A percentile compares a stretch with the other conserved stretches of the same genome.
Evolutionary conservation across 2,113 vertebrate species (phyloP).

Genomic region (Peromyscus maniculatus): DNA sequence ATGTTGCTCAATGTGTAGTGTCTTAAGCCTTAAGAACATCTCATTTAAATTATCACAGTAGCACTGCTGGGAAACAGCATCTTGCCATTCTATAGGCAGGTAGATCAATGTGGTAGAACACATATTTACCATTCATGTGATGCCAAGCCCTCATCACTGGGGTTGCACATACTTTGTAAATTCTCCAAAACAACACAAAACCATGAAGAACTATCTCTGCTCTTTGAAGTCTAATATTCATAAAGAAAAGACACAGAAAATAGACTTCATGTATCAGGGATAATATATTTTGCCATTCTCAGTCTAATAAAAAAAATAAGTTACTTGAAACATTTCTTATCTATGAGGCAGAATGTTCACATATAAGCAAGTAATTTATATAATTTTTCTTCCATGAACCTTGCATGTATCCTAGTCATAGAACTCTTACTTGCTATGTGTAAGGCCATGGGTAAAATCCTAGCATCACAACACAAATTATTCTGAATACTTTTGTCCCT

Average conservation of each 20-base stretch:
- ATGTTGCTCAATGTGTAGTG: background rate
- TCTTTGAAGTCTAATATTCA: background rate
- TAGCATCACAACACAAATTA: background rate
- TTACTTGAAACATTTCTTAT: background rate
- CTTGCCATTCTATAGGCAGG: background rate
- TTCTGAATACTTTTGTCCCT: constrained; percentile 23
- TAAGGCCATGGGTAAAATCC: too few species aligned
- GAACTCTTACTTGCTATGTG: background rate
- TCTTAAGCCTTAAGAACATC: background rate
- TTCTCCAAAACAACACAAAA: background rate
- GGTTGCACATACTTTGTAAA: background rate
- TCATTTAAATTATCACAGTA: background rate
- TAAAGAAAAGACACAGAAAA: background rate
- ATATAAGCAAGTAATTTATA: background rate
- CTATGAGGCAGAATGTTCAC: background rate
- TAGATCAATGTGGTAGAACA: background rate
- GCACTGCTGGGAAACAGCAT: background rate
- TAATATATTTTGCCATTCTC: constrained; percentile 14
- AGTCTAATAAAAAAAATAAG: constrained; percentile 11
- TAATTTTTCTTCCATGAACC: background rate
- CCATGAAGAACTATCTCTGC: background rate
- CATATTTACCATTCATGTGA: background rate
- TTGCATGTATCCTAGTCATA: background rate
- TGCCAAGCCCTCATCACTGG: background rate
- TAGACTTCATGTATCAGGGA: background rate